Percentiles rank a stretch among this genome's conserved stretches.
phyloP scores from a whole-genome alignment of 2,797 vertebrate genomes.

The Echeneis naucrates region DNA sequence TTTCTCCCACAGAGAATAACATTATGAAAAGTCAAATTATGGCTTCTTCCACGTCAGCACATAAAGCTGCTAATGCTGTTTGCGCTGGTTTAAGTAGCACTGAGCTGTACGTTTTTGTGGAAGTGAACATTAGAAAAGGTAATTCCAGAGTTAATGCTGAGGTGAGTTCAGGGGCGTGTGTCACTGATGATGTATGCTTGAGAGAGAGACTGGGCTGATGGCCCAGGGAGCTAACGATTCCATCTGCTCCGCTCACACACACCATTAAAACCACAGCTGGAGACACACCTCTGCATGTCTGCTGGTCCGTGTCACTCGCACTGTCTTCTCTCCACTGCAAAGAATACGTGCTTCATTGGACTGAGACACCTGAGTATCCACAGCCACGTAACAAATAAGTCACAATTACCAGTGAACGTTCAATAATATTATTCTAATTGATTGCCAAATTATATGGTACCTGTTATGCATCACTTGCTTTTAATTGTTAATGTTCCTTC shows the following conservation, averaged over 20 bases:
- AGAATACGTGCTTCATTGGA: slow-evolving; percentile 31
- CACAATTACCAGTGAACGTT: background rate
- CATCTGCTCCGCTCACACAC: slow-evolving; percentile 81
- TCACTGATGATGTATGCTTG: slow-evolving; percentile 59
- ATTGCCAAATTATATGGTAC: slow-evolving; percentile 32
- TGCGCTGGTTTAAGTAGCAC: background rate
- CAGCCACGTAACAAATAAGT: slow-evolving; percentile 15
- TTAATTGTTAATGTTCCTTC: slow-evolving; percentile 65
- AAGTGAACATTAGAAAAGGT: slow-evolving; percentile 20
- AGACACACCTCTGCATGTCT: slow-evolving; percentile 69
- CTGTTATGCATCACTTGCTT: slow-evolving; percentile 53
- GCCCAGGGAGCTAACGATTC: slow-evolving; percentile 75
- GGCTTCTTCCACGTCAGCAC: background rate
- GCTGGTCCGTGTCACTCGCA: slow-evolving; percentile 16
- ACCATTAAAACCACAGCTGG: slow-evolving; percentile 83
- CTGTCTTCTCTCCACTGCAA: background rate
- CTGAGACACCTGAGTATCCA: slow-evolving; percentile 4
- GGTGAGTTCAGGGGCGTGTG: slow-evolving; percentile 45
- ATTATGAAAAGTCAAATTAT: background rate
- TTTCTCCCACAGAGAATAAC: background rate
- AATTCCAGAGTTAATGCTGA: slow-evolving; percentile 43
- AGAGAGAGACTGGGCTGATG: slow-evolving; percentile 59
- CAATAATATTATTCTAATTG: slow-evolving; percentile 21
- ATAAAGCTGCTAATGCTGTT: background rate
- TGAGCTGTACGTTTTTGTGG: background rate